Conservation (phyloP, 2,888 invertebrate genomes). For the Aphodius sticticus region DNA sequence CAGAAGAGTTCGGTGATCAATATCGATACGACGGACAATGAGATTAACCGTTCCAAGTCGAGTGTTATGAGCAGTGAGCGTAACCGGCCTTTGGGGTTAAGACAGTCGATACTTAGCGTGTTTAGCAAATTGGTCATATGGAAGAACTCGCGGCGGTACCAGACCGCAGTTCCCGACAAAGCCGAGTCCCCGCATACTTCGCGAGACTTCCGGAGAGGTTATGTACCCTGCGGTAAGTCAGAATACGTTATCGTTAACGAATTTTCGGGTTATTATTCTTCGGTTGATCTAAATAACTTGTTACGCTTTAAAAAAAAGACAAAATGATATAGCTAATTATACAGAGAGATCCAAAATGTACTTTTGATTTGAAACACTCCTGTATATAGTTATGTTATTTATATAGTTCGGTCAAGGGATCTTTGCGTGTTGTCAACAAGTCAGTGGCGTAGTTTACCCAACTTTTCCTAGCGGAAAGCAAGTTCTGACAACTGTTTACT, state of each 20-base stretch:
- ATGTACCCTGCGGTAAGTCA: conserved; percentile 58
- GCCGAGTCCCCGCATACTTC: conserved; percentile 57
- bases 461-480: too few relatives aligned
- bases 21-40: conserved; percentile 51
- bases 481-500: too few relatives aligned
- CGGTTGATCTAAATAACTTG: too few relatives aligned
- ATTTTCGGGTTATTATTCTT: neutral
- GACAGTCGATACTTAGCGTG: conserved; percentile 69
- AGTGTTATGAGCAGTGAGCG: conserved; percentile 54
- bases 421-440: too few relatives aligned
- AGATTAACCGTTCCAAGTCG: conserved; percentile 54
- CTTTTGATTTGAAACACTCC: too few relatives aligned
- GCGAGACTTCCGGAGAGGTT: conserved; percentile 56
- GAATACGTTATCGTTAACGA: neutral
- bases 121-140: conserved; percentile 59
- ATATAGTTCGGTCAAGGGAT: neutral
- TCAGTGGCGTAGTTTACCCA: neutral
- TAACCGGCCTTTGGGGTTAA: conserved; percentile 61
- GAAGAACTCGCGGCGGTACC: conserved; percentile 62
- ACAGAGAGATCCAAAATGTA: too few relatives aligned
- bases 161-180: conserved; percentile 55
- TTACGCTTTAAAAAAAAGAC: too few relatives aligned
- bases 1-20: conserved; percentile 51
- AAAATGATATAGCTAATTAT: too few relatives aligned
- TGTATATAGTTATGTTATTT: too few relatives aligned